phyloP scores from a whole-genome alignment of 1,140 invertebrate species.

The Semibalanus balanoides region DNA sequence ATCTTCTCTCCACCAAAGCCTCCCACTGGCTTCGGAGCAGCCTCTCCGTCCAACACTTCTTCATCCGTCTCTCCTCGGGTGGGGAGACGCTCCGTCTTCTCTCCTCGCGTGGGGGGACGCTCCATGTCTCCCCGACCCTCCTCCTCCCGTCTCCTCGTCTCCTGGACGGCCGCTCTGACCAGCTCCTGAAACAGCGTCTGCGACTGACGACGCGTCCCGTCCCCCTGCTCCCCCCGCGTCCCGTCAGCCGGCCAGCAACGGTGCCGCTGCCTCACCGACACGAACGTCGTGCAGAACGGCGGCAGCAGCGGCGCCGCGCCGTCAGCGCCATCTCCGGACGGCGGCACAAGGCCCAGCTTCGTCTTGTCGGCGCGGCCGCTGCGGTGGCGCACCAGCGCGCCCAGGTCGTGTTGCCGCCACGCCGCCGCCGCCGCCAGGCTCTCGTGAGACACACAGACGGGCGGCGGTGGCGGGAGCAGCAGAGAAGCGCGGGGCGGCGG shows the following conservation, averaged over 20 bases:
- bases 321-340: not conserved
- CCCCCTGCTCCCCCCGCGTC: too few relatives aligned
- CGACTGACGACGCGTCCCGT: not conserved
- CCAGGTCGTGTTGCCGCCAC: not conserved
- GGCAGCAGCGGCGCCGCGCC: too few relatives aligned
- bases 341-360: not conserved
- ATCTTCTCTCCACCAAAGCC: too few relatives aligned
- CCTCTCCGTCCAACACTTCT: too few relatives aligned
- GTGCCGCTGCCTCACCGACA: not conserved
- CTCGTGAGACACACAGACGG: not conserved
- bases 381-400: not conserved
- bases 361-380: not conserved
- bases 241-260: not conserved
- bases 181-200: not conserved
- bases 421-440: not conserved
- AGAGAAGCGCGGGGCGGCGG: too few relatives aligned
- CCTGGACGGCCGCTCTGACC: not conserved
- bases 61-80: too few relatives aligned
- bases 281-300: not conserved
- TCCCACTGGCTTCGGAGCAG: too few relatives aligned
- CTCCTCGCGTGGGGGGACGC: too few relatives aligned
- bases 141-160: not conserved
- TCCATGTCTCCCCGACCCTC: too few relatives aligned
- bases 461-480: too few relatives aligned
- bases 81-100: too few relatives aligned